phyloP scores from a whole-genome alignment of 1,140 invertebrate species.

The Mycetomoellerius zeteki region DNA sequence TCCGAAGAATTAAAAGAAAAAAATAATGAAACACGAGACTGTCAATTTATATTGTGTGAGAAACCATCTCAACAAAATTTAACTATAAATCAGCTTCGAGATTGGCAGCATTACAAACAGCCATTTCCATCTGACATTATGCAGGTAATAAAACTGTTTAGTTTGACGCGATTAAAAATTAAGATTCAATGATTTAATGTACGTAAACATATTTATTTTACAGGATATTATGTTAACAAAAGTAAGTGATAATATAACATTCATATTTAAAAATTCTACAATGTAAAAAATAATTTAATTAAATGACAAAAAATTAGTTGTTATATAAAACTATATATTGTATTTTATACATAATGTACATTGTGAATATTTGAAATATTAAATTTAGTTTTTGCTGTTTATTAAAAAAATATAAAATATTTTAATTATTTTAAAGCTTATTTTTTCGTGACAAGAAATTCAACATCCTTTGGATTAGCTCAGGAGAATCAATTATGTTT shows the following conservation, averaged over 20 bases:
- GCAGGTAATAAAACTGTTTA: conserved; percentile 70
- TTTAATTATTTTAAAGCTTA: conserved; percentile 72
- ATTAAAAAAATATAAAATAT: conserved; percentile 26
- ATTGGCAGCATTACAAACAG: conserved; percentile 81
- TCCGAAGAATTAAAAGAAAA: conserved; percentile 31
- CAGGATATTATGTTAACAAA: conserved; percentile 80
- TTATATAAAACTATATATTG: background rate
- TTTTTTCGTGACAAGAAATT: conserved; percentile 63
- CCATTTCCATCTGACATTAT: conserved; percentile 78
- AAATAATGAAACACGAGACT: conserved; percentile 64
- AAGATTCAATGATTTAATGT: background rate
- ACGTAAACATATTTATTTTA: conserved; percentile 58
- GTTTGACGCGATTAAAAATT: background rate
- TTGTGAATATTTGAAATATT: conserved; percentile 1
- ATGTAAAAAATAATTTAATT: conserved; percentile 47
- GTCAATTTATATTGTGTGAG: conserved; percentile 74
- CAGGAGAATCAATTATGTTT: conserved; percentile 63
- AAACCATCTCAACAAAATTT: conserved; percentile 74
- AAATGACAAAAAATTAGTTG: background rate
- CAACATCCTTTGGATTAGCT: conserved; percentile 65
- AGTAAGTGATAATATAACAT: conserved; percentile 78
- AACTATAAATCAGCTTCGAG: conserved; percentile 82
- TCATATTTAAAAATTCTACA: conserved; percentile 81
- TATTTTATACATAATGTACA: background rate
- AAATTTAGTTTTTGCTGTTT: conserved; percentile 35